Evolutionary conservation across 92 coral and sea anemone species (phyloP).

Genomic region (Parazoanthus atlanticus): DNA sequence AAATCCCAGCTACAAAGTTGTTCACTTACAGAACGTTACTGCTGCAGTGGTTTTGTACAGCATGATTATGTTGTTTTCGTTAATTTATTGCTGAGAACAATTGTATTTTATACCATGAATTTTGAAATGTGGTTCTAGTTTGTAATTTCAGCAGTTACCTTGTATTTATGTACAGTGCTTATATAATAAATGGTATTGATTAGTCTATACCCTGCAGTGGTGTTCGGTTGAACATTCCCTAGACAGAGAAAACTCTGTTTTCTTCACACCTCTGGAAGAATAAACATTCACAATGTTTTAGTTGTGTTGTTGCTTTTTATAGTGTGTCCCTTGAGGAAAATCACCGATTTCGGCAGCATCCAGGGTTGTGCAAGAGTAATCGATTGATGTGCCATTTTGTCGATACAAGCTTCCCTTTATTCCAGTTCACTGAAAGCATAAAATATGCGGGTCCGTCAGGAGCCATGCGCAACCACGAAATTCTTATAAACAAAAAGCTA

Average conservation of each 20-base stretch:
- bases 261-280: not conserved
- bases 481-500: too few relatives aligned
- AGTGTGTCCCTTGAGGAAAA: too few relatives aligned
- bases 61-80: slow-evolving; percentile 26
- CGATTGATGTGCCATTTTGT: too few relatives aligned
- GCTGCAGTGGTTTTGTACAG: slow-evolving; percentile 8
- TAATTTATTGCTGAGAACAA: slow-evolving; percentile 25
- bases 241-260: not conserved
- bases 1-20: not conserved
- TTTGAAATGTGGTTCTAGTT: slow-evolving; percentile 29
- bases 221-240: not conserved
- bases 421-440: too few relatives aligned
- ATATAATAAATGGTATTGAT: not conserved
- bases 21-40: not conserved
- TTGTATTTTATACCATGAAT: slow-evolving; percentile 28
- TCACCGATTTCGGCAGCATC: too few relatives aligned
- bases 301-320: not conserved
- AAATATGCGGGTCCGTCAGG: too few relatives aligned
- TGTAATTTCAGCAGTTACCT: slow-evolving; percentile 6
- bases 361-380: too few relatives aligned
- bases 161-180: slow-evolving; percentile 35
- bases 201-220: not conserved
- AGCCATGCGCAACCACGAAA: too few relatives aligned
- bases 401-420: too few relatives aligned
- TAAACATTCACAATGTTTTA: slow-evolving; percentile 8